These are phyloP conservation scores for Lerista edwardsae DNA, from an alignment of 2,797 vertebrate genomes.

Conservation along the genomic window DNA sequence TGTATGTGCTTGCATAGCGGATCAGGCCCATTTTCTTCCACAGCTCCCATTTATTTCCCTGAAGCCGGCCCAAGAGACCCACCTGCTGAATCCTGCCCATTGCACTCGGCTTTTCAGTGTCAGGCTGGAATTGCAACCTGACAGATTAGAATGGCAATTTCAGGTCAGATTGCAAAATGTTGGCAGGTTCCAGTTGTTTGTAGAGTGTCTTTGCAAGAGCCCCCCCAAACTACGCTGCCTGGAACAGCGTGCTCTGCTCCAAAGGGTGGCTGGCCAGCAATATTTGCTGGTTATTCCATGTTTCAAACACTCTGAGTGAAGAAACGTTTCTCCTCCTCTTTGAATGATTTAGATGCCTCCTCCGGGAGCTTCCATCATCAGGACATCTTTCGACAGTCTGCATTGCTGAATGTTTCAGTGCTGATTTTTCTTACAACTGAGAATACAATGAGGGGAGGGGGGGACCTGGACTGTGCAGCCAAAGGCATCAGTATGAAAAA, in stretches of 20 bases:
- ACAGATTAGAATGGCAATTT: too few species aligned
- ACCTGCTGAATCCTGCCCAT: not conserved
- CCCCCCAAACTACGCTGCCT: not conserved
- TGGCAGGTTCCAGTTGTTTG: not conserved
- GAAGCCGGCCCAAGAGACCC: not conserved
- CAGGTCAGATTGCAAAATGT: not conserved
- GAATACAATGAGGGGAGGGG: slow-evolving; percentile 9
- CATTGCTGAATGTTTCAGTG: not conserved
- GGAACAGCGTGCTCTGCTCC: not conserved
- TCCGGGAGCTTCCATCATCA: not conserved
- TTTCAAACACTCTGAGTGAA: not conserved
- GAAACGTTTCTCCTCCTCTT: not conserved
- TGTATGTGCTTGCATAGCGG: too few species aligned
- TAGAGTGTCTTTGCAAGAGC: not conserved
- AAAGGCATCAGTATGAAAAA: slow-evolving; percentile 32
- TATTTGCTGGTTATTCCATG: not conserved
- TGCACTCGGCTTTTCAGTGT: too few species aligned
- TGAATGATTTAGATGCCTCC: accelerated
- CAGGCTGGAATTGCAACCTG: too few species aligned
- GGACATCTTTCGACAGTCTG: not conserved
- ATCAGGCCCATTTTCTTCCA: too few species aligned
- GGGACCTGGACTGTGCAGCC: not conserved
- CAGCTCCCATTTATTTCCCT: too few species aligned
- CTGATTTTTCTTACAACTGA: accelerated
- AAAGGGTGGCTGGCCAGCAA: not conserved